Conservation (phyloP, 2,888 invertebrate genomes). For the Strigamia maritima region DNA sequence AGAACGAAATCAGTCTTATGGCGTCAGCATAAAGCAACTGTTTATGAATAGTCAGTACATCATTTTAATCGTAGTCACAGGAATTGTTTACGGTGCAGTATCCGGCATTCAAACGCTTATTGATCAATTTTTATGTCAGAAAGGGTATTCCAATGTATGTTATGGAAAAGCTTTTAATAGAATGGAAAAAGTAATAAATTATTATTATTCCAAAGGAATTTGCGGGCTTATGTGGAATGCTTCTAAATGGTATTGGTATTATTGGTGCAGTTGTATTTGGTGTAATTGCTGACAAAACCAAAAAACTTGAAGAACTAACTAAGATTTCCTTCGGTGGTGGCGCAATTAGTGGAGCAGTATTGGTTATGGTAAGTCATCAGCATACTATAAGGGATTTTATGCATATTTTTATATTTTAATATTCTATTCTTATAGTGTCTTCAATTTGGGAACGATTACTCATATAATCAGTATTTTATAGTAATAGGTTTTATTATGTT, state of each 20-base stretch:
- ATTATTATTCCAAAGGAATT: no score
- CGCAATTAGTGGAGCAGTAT: constrained; percentile 40
- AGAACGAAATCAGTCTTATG: neutral
- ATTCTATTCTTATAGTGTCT: neutral
- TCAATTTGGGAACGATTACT: neutral
- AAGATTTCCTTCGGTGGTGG: constrained; percentile 51
- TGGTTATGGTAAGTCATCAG: constrained; percentile 2
- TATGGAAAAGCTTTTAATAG: neutral
- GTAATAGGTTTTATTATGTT: constrained; percentile 48
- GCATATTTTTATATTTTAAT: no score
- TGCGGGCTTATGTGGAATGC: constrained; percentile 54
- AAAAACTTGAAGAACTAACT: constrained; percentile 54
- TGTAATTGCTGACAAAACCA: constrained; percentile 53
- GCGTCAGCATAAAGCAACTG: neutral
- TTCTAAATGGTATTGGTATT: constrained; percentile 54
- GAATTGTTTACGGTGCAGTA: constrained; percentile 55
- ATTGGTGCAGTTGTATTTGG: constrained; percentile 53
- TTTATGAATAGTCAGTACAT: constrained; percentile 48
- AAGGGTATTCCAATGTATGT: constrained; percentile 53
- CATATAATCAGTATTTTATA: neutral
- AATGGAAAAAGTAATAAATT: no score
- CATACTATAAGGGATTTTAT: no score
- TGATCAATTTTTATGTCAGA: constrained; percentile 55
- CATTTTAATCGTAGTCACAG: constrained; percentile 52
- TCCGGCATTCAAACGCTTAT: constrained; percentile 55